A percentile compares a stretch with the other conserved stretches of the same genome.
These are phyloP conservation scores for Lerista edwardsae DNA, from an alignment of 2,797 vertebrate genomes.

Conservation along the genomic window DNA sequence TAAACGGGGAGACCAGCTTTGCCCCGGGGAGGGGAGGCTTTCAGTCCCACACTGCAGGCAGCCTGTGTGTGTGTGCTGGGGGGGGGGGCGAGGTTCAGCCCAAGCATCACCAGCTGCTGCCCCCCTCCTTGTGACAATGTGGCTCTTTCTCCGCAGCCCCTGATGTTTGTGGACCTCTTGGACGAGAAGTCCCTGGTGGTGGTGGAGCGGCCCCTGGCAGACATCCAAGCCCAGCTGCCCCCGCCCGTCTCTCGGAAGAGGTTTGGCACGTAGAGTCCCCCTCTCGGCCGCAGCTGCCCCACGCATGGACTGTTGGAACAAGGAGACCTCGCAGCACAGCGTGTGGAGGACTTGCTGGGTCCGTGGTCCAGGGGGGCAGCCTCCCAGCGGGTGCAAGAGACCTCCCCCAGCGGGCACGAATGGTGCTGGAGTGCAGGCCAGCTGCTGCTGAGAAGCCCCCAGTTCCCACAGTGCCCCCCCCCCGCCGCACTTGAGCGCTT, in stretches of 20 bases:
- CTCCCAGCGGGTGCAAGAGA: neutral
- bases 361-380: neutral
- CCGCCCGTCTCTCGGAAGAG: slow-evolving; percentile 91
- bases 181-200: slow-evolving; percentile 88
- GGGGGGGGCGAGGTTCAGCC: neutral
- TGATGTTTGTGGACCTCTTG: slow-evolving; percentile 85
- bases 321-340: slow-evolving; percentile 56
- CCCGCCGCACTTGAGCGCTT: neutral
- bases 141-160: slow-evolving; percentile 75
- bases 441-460: neutral
- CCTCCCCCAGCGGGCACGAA: neutral
- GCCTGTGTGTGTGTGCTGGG: neutral
- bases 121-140: neutral
- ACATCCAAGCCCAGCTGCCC: slow-evolving; percentile 87
- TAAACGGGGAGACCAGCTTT: neutral
- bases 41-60: neutral
- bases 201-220: slow-evolving; percentile 89
- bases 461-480: neutral
- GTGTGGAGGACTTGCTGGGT: neutral
- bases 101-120: neutral
- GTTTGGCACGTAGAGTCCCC: slow-evolving; percentile 87
- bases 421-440: no score
- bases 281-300: slow-evolving; percentile 32
- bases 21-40: neutral
- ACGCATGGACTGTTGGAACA: slow-evolving; percentile 35